Base-by-base conservation (phyloP, 2,113 vertebrate genomes). In the Antechinus flavipes region DNA sequence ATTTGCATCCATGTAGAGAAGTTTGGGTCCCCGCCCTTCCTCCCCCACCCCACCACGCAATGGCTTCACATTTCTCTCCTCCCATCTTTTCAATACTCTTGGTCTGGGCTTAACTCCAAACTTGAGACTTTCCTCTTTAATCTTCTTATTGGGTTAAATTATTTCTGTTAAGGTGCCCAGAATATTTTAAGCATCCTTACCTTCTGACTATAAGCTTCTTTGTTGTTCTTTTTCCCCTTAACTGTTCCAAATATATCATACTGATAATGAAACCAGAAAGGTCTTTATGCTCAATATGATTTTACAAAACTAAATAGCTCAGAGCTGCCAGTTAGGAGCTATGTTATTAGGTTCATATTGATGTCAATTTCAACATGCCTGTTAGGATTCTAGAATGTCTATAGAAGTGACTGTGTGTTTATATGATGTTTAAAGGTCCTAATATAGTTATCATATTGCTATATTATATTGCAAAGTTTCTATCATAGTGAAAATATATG, bases 161-260 rank as follows among this genome's bases (percentile, higher is more conserved):
- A 95, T 97, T 95, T 95, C 94, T 90, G 93, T 47, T 90, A 93
- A 97, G 95, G 68, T 96, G 92, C 93, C 95, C 94, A 96, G 95
- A 97, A 90, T 90, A 96, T 96, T 96, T 94, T 76, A 92, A 95
- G 89, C 92, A 91, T 94, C 95, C 96, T 94, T 97, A 89, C 54
- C 24, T 97, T 97, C 95, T 95, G 92, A 96, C 94, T 22, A 89
- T 95, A 61, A 95, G 56, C 84, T 93, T 95, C 96, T 97, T 95
- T 93, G 91, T 53, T 30, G 35, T 91, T 23, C 93, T 35, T 95
- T 96, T 97, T 96, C 94, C 30, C 56, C 54, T 96, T 84, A 94
- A 97, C 97, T 97, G 96, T 96, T 96, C 96, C 96, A 93, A 95
- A 97, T 94, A 93, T 93, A 94, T 93, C 47, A 91, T 97, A 95